phyloP scores from a whole-genome alignment of 2,797 vertebrate genomes.

The Myotis planiceps region DNA sequence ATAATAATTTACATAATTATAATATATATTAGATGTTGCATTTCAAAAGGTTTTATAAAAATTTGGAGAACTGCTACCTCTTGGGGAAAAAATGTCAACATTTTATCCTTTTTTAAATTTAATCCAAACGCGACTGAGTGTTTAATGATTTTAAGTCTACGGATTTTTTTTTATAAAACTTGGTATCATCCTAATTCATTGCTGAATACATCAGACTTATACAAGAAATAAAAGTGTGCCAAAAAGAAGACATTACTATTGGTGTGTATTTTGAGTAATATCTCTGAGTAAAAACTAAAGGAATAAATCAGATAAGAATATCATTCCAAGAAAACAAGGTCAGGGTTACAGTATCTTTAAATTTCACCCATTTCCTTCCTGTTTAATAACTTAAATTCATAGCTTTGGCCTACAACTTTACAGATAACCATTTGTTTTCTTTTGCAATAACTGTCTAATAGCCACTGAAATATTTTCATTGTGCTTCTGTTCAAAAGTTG shows the following conservation, averaged over 20 bases:
- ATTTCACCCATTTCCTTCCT: neutral
- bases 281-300: neutral
- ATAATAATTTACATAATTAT: neutral
- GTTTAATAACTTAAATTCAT: slow-evolving; percentile 23
- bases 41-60: neutral
- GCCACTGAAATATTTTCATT: slow-evolving; percentile 13
- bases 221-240: neutral
- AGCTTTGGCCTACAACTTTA: neutral
- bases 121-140: neutral
- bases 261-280: neutral
- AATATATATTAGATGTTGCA: neutral
- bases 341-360: neutral
- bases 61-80: neutral
- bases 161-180: neutral
- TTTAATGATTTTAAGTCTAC: neutral
- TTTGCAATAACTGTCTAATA: neutral
- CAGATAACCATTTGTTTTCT: neutral
- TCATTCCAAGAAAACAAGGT: neutral
- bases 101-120: neutral
- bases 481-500: neutral
- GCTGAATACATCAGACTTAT: neutral
- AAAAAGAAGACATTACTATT: neutral
- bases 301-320: slow-evolving; percentile 1
- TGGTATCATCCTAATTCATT: neutral
- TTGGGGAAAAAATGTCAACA: neutral